These are phyloP conservation scores for Polyommatus icarus DNA, from an alignment of 2,888 invertebrate species.

Conservation along the genomic window DNA sequence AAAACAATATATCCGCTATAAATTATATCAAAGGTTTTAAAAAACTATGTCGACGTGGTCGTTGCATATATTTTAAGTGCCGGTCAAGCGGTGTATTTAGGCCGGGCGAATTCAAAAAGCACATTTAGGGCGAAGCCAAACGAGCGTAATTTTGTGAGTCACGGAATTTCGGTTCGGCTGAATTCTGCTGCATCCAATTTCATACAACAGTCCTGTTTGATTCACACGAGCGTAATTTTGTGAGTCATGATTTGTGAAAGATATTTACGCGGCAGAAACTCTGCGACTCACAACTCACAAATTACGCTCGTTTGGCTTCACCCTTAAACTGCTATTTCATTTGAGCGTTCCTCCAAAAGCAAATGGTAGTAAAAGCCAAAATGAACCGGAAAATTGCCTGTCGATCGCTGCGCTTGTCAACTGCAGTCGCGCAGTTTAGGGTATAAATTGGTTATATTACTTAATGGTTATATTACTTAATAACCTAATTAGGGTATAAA, in stretches of 20 bases:
- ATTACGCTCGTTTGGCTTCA: too few species aligned
- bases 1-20: conserved; percentile 20
- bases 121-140: not conserved
- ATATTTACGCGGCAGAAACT: too few species aligned
- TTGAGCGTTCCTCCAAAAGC: not conserved
- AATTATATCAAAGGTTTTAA: not conserved
- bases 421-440: not conserved
- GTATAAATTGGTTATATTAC: not conserved
- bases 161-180: too few species aligned
- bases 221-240: too few species aligned
- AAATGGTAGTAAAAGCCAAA: not conserved
- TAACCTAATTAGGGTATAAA: too few species aligned
- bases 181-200: too few species aligned
- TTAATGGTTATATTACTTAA: too few species aligned
- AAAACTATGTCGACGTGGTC: not conserved
- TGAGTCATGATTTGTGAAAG: too few species aligned
- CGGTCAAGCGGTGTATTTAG: conserved; percentile 1
- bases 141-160: too few species aligned
- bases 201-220: too few species aligned
- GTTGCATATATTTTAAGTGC: not conserved
- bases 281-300: too few species aligned
- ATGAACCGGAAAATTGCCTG: conserved; percentile 5
- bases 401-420: conserved; percentile 12
- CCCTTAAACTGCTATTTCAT: not conserved
- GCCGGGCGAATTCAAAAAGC: not conserved